Evolutionary conservation across 2,888 invertebrate genomes (phyloP).

Genomic region (Tanypteryx hageni): DNA sequence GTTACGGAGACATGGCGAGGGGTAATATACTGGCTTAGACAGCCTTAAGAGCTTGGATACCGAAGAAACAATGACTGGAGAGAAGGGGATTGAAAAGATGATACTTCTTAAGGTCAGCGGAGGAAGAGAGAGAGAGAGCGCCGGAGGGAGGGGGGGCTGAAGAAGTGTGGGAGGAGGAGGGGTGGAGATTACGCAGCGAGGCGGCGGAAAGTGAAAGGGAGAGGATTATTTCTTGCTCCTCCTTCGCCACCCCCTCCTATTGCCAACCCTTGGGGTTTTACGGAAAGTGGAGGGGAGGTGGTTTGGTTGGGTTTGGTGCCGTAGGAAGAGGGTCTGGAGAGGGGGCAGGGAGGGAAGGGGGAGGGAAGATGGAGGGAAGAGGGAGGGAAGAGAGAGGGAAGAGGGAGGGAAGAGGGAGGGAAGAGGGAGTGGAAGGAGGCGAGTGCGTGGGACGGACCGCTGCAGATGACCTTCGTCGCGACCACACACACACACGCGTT

Average conservation of each 20-base stretch:
- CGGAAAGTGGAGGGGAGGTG: background rate
- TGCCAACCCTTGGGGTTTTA: background rate
- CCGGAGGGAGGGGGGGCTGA: background rate
- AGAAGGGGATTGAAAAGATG: background rate
- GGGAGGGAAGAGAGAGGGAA: background rate
- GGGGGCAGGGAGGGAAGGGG: background rate
- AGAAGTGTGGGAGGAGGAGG: background rate
- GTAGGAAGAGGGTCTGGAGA: background rate
- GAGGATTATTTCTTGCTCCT: background rate
- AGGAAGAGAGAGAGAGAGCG: background rate
- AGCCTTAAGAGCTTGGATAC: background rate
- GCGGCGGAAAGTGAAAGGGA: background rate
- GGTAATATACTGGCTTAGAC: background rate
- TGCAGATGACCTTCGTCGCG: slow-evolving; percentile 36
- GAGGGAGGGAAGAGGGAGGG: background rate
- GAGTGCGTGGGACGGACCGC: slow-evolving; percentile 25
- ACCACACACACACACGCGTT: slow-evolving; percentile 7
- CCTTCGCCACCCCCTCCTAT: background rate
- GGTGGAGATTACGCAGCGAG: background rate
- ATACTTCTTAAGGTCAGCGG: background rate
- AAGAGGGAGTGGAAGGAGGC: background rate
- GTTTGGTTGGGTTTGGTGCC: background rate
- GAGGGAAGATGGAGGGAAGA: background rate
- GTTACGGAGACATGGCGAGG: background rate
- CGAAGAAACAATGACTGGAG: background rate